Conservation (phyloP, 2,113 vertebrate species). For the Phrynosoma platyrhinos region DNA sequence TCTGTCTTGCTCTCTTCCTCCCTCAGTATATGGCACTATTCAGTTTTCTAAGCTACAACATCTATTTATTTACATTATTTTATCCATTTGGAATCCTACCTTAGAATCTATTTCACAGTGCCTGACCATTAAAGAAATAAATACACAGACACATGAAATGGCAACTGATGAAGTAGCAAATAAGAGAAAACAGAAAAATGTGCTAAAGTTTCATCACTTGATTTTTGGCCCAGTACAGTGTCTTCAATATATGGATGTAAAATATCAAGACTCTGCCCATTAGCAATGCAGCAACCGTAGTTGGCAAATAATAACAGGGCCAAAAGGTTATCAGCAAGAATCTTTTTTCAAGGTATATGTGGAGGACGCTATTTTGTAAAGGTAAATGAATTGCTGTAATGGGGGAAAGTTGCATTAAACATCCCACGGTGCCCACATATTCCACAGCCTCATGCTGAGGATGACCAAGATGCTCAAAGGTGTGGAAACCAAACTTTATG, state of each 20-base stretch:
- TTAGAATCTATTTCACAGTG: background rate
- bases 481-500: no score
- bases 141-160: background rate
- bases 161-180: background rate
- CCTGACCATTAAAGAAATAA: background rate
- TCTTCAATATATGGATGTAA: background rate
- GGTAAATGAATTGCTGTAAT: no score
- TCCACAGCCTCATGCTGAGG: no score
- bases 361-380: no score
- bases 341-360: no score
- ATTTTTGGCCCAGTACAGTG: background rate
- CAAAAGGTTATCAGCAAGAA: background rate
- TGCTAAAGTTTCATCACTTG: background rate
- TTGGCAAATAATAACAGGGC: background rate
- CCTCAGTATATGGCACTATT: background rate
- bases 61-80: background rate
- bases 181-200: background rate
- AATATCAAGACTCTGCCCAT: background rate
- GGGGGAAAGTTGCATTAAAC: no score
- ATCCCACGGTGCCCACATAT: no score
- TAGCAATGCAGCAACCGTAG: background rate
- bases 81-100: background rate
- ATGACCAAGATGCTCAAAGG: no score
- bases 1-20: background rate
- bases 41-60: no score